These are phyloP conservation scores for Nylanderia fulva DNA, from an alignment of 1,140 invertebrate species.

Conservation along the genomic window DNA sequence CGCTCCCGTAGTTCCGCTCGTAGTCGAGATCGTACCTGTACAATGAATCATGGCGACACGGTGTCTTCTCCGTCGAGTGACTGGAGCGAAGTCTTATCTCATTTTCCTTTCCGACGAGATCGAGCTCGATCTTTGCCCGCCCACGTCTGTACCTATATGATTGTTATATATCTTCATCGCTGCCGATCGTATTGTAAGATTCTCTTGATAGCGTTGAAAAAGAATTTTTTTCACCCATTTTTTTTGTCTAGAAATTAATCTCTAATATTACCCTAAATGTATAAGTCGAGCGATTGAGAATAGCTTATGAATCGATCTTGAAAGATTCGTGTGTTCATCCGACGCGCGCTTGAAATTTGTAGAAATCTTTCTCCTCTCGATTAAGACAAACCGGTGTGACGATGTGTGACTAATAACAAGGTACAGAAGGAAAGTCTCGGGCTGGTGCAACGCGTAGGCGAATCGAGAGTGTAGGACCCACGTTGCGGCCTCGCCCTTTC, in stretches of 20 bases:
- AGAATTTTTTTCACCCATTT: background rate
- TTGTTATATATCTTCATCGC: background rate
- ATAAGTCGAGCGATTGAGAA: background rate
- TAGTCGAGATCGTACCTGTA: conserved; percentile 28
- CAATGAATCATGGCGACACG: conserved; percentile 30
- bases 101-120: conserved; percentile 70
- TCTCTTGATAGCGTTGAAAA: background rate
- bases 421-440: conserved; percentile 75
- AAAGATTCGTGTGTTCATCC: background rate
- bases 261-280: background rate
- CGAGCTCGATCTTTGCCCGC: conserved; percentile 59
- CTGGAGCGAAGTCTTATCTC: conserved; percentile 66
- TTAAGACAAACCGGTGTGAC: conserved; percentile 18
- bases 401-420: conserved; percentile 70
- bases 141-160: background rate
- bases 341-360: background rate
- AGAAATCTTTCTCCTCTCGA: background rate
- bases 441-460: conserved; percentile 81
- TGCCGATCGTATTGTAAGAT: background rate
- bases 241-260: background rate
- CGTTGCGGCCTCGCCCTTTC: conserved; percentile 82
- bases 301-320: conserved; percentile 17
- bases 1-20: conserved; percentile 57
- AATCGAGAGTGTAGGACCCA: conserved; percentile 78
- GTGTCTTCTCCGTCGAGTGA: background rate